These are phyloP conservation scores for Allophyes oxyacanthae DNA, from an alignment of 2,888 invertebrate genomes.

Conservation along the genomic window DNA sequence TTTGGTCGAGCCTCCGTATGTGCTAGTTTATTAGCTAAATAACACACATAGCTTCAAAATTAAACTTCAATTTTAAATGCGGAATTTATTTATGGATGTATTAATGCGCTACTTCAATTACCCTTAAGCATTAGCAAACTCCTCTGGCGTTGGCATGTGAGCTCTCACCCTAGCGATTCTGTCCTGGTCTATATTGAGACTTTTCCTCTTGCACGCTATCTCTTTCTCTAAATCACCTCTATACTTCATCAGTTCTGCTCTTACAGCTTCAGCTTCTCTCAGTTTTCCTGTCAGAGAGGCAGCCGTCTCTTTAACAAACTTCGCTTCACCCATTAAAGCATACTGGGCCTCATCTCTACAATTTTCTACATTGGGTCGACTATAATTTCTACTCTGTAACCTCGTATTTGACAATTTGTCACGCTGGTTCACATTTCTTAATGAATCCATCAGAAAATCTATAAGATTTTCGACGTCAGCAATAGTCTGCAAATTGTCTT, in stretches of 20 bases:
- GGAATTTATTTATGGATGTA: no score
- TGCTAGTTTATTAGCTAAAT: no score
- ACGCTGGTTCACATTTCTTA: constrained; percentile 92
- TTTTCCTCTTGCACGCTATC: constrained; percentile 92
- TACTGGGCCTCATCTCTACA: constrained; percentile 95
- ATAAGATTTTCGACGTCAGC: constrained; percentile 94
- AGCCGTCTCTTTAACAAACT: constrained; percentile 85
- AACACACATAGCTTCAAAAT: no score
- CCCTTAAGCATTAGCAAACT: constrained; percentile 87
- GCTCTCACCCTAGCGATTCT: constrained; percentile 90
- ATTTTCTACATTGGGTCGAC: constrained; percentile 94
- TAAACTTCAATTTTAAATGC: no score
- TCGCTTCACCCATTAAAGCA: constrained; percentile 92
- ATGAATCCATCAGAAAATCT: constrained; percentile 90
- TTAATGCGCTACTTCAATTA: no score
- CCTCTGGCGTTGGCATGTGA: constrained; percentile 91
- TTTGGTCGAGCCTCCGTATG: no score
- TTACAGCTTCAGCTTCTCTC: constrained; percentile 89
- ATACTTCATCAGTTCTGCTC: constrained; percentile 88
- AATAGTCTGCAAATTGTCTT: constrained; percentile 92
- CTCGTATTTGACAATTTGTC: constrained; percentile 96
- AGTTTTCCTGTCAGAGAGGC: constrained; percentile 89
- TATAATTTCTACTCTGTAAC: constrained; percentile 91
- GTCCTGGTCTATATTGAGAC: constrained; percentile 91
- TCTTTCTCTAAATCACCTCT: constrained; percentile 92